These are phyloP conservation scores for Pentalonia nigronervosa DNA, from an alignment of 1,140 invertebrate species.

Conservation along the genomic window DNA sequence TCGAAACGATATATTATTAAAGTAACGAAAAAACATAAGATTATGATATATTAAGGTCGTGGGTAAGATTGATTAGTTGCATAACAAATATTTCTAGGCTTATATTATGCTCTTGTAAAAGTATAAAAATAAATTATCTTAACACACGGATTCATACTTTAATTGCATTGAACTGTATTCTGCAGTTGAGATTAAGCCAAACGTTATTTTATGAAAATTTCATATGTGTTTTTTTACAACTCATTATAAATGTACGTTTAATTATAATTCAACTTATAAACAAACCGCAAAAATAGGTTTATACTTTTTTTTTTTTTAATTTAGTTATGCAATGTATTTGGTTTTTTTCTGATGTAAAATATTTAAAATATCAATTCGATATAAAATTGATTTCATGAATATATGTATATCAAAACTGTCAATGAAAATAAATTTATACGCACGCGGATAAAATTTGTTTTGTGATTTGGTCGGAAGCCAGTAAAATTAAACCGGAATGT, in stretches of 20 bases:
- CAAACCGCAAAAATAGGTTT: no score
- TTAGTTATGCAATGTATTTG: not conserved
- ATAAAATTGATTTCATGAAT: not conserved
- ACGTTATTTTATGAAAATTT: not conserved
- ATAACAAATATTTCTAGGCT: not conserved
- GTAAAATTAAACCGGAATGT: not conserved
- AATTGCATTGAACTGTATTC: not conserved
- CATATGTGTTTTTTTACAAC: not conserved
- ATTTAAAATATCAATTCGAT: not conserved
- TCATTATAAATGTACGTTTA: no score
- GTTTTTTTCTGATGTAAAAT: not conserved
- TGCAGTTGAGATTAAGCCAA: not conserved
- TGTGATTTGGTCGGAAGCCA: not conserved
- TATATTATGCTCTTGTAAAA: not conserved
- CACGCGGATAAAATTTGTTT: not conserved
- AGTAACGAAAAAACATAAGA: no score
- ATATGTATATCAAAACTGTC: not conserved
- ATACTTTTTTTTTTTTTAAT: not conserved
- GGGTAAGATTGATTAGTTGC: not conserved
- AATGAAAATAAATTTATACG: not conserved
- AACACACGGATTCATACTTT: not conserved
- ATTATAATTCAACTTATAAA: no score
- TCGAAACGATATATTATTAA: no score
- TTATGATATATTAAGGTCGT: no score
- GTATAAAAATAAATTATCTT: not conserved